Base-by-base conservation (phyloP, 2,888 invertebrate species). In the Phragmatobia fuliginosa region DNA sequence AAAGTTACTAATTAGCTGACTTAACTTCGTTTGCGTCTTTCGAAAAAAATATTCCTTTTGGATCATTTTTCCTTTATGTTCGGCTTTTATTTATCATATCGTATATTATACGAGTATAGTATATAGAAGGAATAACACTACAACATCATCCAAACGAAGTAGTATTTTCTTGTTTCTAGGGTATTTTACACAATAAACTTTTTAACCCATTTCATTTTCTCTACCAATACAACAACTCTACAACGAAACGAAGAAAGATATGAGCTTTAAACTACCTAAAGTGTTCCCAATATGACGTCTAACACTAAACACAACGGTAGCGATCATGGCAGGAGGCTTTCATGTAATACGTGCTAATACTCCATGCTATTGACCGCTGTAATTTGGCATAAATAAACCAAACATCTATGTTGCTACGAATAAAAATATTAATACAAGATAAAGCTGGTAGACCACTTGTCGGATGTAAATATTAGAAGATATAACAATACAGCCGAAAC, bases 341-440 rank as follows among this genome's bases (percentile, higher is more conserved):
- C 65, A 80, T 72, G 76, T 70, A 71, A 71, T 73, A 62, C 68
- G 66, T 56, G 66, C 67, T 73, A 71, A 67, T 70, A 71, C 70
- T 71, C 38, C 25, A 65, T 65, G 72, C 70, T 78, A 72, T 79
- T 80, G 78, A 73, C 78, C 78, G 72, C 58, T 64, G 71, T 74
- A 66, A 80, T 80, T 80, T 73, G 72, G 64, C 74, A 78, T 79
- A 81, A 71, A 79, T 77, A 81, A 74, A 73, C 70, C 72, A 72
- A 78, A 80, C 61, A 76, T 72, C 41, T 74, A 74, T 71, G 74
- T 81, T 74, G 68, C 70, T 79, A 68, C 69, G 32, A 81, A 74
- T 79, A 80, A 80, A 80, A 80, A 76, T 78, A 80, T 74, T 74
- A 74, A 74, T 74, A 78, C 72, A 70, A 58, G 25, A 38, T 45